Conservation (phyloP, 2,888 invertebrate genomes). For the Baccha elongata region DNA sequence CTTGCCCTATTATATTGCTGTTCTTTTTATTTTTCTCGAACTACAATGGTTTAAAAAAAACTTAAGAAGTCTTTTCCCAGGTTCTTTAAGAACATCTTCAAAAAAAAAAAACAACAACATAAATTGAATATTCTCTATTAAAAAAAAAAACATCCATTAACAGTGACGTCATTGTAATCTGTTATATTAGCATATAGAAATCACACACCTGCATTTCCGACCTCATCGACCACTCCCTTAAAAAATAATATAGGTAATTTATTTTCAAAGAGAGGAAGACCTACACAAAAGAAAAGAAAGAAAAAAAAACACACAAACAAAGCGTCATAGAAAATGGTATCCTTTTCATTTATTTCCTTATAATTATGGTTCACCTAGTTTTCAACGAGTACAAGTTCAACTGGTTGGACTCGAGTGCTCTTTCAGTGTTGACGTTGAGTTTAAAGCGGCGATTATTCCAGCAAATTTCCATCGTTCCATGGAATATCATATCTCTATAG, state of each 20-base stretch:
- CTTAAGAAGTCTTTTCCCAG: no score
- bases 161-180: conserved; percentile 25
- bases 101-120: no score
- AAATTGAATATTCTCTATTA: no score
- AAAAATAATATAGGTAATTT: not conserved
- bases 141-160: no score
- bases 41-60: no score
- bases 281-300: not conserved
- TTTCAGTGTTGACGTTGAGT: conserved; percentile 14
- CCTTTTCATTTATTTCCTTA: conserved; percentile 36
- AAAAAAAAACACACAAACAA: not conserved
- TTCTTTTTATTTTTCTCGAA: no score
- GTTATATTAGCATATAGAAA: conserved; percentile 11
- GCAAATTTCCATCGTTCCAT: not conserved
- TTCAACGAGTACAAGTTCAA: conserved; percentile 68
- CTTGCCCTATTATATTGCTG: no score
- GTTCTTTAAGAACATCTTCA: no score
- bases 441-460: conserved; percentile 32
- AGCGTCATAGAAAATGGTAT: conserved; percentile 18
- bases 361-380: conserved; percentile 65
- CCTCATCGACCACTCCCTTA: conserved; percentile 56
- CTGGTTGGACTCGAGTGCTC: conserved; percentile 61
- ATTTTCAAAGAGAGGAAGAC: conserved; percentile 26
- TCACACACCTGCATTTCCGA: conserved; percentile 41
- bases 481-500: not conserved